These are phyloP conservation scores for Scopus umbretta DNA, from an alignment of 2,113 vertebrate species.

Conservation along the genomic window DNA sequence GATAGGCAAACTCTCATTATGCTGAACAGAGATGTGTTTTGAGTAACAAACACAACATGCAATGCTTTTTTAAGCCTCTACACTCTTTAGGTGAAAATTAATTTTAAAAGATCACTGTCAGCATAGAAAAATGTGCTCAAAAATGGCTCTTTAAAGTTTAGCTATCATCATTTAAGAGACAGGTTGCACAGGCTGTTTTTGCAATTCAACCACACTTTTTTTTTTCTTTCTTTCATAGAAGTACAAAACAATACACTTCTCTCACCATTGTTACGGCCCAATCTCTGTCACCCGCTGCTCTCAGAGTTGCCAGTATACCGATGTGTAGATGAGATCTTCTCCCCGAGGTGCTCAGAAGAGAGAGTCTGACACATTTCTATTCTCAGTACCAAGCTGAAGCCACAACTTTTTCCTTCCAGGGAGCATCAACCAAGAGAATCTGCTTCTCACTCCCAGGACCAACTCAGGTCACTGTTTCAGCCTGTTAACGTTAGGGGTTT, in stretches of 20 bases:
- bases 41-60: background rate
- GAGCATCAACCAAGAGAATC: no score
- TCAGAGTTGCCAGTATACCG: background rate
- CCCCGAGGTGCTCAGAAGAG: background rate
- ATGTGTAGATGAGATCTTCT: background rate
- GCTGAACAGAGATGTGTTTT: background rate
- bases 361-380: background rate
- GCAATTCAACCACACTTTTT: background rate
- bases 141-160: background rate
- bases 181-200: background rate
- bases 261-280: accelerated
- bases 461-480: background rate
- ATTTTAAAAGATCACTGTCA: background rate
- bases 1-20: background rate
- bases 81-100: background rate
- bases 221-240: background rate
- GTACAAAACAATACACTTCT: background rate
- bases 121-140: background rate
- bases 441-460: background rate
- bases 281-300: background rate
- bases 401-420: no score
- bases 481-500: background rate
- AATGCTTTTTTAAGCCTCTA: background rate
- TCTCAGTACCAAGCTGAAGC: background rate
- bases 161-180: background rate